Conservation (phyloP, 2,113 vertebrate species). For the Saccopteryx leptura region DNA sequence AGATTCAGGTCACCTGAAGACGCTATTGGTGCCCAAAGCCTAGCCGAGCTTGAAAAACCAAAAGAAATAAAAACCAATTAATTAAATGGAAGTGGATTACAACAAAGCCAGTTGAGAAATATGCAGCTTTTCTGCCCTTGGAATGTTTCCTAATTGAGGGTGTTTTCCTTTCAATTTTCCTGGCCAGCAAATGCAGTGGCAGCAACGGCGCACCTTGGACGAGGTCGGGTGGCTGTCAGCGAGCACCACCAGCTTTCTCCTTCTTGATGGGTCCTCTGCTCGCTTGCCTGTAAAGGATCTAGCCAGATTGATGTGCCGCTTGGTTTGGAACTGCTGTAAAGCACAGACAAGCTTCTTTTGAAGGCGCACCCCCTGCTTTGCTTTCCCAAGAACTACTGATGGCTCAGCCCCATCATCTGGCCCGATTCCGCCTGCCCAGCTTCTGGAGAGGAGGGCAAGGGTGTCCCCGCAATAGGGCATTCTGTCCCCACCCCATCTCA, state of each 20-base stretch:
- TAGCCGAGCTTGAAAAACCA: constrained; percentile 80
- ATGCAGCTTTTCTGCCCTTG: constrained; percentile 76
- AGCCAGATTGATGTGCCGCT: constrained; percentile 72
- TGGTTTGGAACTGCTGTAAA: constrained; percentile 76
- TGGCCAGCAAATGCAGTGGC: constrained; percentile 81
- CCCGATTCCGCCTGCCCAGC: constrained; percentile 63
- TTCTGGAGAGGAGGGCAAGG: constrained; percentile 73
- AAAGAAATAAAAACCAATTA: constrained; percentile 63
- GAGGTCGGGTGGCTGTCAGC: constrained; percentile 41
- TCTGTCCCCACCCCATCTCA: neutral
- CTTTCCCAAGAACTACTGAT: constrained; percentile 58
- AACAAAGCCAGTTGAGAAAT: constrained; percentile 85
- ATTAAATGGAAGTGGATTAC: constrained; percentile 75
- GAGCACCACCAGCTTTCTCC: constrained; percentile 29
- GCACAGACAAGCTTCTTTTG: constrained; percentile 55
- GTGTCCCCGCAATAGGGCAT: constrained; percentile 73
- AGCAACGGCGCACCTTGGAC: constrained; percentile 63
- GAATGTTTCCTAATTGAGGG: constrained; percentile 83
- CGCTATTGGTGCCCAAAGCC: constrained; percentile 76
- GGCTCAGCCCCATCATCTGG: constrained; percentile 64
- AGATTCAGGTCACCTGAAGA: constrained; percentile 79
- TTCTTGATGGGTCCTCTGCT: neutral
- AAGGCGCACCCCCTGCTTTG: constrained; percentile 48
- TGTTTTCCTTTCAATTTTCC: constrained; percentile 80
- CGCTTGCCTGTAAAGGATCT: neutral